phyloP scores from a whole-genome alignment of 2,113 vertebrate genomes.

The Mus musculus region GRCm39 chr11:92034001-92034500 shows the following conservation, averaged over 20 bases:
- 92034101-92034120: too few relatives aligned
- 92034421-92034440: too few relatives aligned
- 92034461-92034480: background rate
- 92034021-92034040: background rate
- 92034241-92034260: background rate
- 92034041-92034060: background rate
- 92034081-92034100: background rate
- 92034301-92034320: background rate
- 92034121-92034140: too few relatives aligned
- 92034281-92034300: background rate
- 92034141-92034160: too few relatives aligned
- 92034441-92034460: background rate
- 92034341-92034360: background rate
- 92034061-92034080: background rate
- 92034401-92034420: background rate
- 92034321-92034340: background rate
- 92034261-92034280: background rate
- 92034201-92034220: too few relatives aligned
- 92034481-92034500: background rate
- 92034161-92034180: too few relatives aligned
- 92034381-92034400: background rate
- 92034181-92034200: too few relatives aligned
- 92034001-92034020: background rate
- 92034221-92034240: too few relatives aligned
- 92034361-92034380: too few relatives aligned